Conservation (phyloP, 2,113 vertebrate species). For the Miniopterus natalensis region DNA sequence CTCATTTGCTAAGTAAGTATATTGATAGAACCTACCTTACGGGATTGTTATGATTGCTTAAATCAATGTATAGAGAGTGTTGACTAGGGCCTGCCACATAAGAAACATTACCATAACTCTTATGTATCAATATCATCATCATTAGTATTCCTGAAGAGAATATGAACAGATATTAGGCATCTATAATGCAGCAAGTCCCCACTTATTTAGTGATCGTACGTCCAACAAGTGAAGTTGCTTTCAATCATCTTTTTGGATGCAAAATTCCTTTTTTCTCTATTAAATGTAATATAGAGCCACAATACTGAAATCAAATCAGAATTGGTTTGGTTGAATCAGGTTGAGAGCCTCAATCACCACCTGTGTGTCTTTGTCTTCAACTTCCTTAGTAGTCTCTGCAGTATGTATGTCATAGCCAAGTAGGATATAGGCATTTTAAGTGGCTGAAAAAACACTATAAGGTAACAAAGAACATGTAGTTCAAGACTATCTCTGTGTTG, state of each 20-base stretch:
- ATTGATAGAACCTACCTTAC: no score
- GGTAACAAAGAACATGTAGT: background rate
- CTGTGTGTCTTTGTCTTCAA: background rate
- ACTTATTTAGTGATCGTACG: background rate
- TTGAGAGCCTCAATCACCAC: background rate
- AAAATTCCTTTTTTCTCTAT: background rate
- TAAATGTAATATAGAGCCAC: background rate
- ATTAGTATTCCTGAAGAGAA: background rate
- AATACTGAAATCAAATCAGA: background rate
- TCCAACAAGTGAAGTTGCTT: background rate
- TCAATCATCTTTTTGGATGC: background rate
- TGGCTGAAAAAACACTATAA: background rate
- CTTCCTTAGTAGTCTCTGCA: background rate
- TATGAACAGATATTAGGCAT: background rate
- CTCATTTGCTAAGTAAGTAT: no score
- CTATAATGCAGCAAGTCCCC: background rate
- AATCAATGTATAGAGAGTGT: background rate
- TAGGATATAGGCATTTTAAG: background rate
- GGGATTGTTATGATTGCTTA: background rate
- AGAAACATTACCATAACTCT: background rate
- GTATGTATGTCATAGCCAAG: background rate
- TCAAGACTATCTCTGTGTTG: background rate
- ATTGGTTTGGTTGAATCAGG: background rate
- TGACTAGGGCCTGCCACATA: background rate
- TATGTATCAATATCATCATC: background rate